phyloP scores from a whole-genome alignment of 2,888 invertebrate genomes.

The Hemicrepidius hirtus region DNA sequence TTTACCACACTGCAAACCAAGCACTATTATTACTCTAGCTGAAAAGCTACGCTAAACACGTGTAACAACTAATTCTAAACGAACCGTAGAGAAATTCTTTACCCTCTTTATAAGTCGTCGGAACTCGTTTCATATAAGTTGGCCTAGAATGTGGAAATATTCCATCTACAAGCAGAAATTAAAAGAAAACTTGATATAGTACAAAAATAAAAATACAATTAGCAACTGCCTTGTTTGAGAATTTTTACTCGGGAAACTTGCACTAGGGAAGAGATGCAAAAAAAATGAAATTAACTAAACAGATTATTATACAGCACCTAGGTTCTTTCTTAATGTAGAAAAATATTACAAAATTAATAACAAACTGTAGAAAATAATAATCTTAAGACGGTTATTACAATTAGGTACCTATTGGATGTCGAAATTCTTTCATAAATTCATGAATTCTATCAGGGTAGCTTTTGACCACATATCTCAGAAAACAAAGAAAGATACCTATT shows the following conservation, averaged over 20 bases:
- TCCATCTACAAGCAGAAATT: conserved; percentile 71
- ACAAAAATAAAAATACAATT: conserved; percentile 7
- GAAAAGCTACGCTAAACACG: conserved; percentile 17
- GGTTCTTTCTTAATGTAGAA: too few species aligned
- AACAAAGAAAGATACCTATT: too few species aligned
- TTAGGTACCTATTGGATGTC: too few species aligned
- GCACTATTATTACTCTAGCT: conserved; percentile 31
- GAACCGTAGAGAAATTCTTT: conserved; percentile 63
- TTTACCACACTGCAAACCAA: conserved; percentile 40
- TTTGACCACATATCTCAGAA: too few species aligned
- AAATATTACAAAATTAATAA: too few species aligned
- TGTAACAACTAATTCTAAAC: conserved; percentile 35
- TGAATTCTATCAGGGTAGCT: too few species aligned
- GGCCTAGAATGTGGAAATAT: conserved; percentile 74
- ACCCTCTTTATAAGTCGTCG: conserved; percentile 76
- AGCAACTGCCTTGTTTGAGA: neutral
- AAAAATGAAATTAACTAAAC: neutral
- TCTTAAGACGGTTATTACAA: too few species aligned
- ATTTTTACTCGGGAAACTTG: neutral
- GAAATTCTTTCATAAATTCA: too few species aligned
- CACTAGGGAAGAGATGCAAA: neutral
- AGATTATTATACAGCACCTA: neutral
- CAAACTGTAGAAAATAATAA: too few species aligned
- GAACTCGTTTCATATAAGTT: conserved; percentile 72
- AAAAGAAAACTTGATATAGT: conserved; percentile 30